phyloP scores from a whole-genome alignment of 2,888 invertebrate genomes.

The Eupithecia pulchellata region DNA sequence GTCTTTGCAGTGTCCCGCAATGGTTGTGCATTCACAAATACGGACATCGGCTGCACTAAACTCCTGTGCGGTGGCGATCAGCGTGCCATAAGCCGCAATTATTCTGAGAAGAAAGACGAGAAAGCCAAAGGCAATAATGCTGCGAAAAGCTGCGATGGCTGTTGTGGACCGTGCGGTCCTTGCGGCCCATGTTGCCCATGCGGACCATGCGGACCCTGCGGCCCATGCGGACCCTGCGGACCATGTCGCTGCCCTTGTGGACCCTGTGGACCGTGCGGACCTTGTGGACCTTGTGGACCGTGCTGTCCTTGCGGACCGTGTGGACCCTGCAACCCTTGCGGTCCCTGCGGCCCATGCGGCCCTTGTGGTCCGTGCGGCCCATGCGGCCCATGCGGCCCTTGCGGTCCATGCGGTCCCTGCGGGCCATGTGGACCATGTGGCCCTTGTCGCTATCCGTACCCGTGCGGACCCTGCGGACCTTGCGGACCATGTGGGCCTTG shows the following conservation, averaged over 20 bases:
- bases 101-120: conserved; percentile 60
- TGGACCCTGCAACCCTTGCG: conserved; percentile 40
- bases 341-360: conserved; percentile 55
- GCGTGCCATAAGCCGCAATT: conserved; percentile 45
- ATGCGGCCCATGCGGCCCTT: conserved; percentile 54
- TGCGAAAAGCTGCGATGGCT: conserved; percentile 37
- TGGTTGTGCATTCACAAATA: conserved; percentile 46
- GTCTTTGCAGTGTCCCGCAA: conserved; percentile 70
- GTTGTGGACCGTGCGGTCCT: conserved; percentile 50
- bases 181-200: conserved; percentile 55
- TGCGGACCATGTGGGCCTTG: conserved; percentile 56
- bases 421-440: conserved; percentile 41
- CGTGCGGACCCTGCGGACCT: conserved; percentile 41
- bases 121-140: conserved; percentile 47
- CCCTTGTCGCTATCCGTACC: conserved; percentile 48
- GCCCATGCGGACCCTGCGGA: conserved; percentile 53
- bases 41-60: conserved; percentile 47
- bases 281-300: conserved; percentile 38
- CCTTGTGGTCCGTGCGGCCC: conserved; percentile 42
- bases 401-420: conserved; percentile 58
- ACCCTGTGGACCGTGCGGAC: conserved; percentile 51
- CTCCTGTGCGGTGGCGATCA: conserved; percentile 62
- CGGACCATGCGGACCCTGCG: conserved; percentile 61
- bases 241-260: conserved; percentile 46
- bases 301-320: conserved; percentile 58